phyloP scores from a whole-genome alignment of 2,797 vertebrate genomes.

The Melanotaenia pygmaea region DNA sequence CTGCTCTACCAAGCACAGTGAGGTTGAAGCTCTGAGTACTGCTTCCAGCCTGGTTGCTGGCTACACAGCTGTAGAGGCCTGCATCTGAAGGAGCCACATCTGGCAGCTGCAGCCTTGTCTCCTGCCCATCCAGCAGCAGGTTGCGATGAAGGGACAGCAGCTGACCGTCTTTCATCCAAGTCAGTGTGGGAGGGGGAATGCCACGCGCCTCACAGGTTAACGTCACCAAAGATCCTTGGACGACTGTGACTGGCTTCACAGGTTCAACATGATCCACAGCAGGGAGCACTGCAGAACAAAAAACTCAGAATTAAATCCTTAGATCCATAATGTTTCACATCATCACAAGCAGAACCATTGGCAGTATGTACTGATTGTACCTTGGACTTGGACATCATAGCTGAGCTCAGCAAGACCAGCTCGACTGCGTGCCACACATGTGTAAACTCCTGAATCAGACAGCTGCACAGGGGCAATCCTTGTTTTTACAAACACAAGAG shows the following conservation, averaged over 20 bases:
- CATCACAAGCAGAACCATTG: not conserved
- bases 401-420: conserved; percentile 87
- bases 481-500: conserved; percentile 23
- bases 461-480: conserved; percentile 90
- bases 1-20: conserved; percentile 84
- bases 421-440: conserved; percentile 86
- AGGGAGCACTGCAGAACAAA: conserved; percentile 81
- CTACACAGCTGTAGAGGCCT: conserved; percentile 90
- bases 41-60: conserved; percentile 87
- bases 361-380: conserved; percentile 64
- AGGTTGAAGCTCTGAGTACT: conserved; percentile 91
- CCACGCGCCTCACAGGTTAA: conserved; percentile 90
- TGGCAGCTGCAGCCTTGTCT: conserved; percentile 83
- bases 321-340: not conserved
- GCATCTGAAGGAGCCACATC: conserved; percentile 71
- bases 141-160: conserved; percentile 82
- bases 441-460: conserved; percentile 88
- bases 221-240: conserved; percentile 85
- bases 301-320: conserved; percentile 7
- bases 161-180: conserved; percentile 89
- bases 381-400: conserved; percentile 88
- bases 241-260: conserved; percentile 83
- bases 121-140: conserved; percentile 77
- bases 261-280: conserved; percentile 83
- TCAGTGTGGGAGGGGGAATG: conserved; percentile 84